Conservation (phyloP, 2,797 vertebrate genomes). For the Tokudaia muenninki region DNA sequence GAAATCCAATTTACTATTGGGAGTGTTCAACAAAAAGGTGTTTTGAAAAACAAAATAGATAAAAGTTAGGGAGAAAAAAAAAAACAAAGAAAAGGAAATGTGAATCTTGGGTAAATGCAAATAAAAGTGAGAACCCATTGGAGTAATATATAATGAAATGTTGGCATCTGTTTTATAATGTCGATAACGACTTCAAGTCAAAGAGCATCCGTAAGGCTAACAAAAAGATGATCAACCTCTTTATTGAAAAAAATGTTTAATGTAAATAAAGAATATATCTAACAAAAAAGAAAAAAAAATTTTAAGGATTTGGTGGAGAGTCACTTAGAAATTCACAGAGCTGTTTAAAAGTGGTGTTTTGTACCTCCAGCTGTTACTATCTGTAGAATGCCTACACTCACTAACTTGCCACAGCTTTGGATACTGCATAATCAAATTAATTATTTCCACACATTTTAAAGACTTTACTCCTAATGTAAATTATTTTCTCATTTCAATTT, state of each 20-base stretch:
- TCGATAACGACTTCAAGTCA: background rate
- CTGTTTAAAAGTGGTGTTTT: constrained; percentile 2
- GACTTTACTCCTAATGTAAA: background rate
- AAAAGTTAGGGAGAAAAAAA: background rate
- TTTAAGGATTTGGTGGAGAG: background rate
- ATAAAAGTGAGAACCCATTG: background rate
- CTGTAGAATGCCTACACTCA: background rate
- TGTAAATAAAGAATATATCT: too few relatives aligned
- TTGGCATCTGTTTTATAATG: background rate
- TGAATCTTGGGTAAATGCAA: constrained; percentile 16
- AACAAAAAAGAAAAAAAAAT: background rate
- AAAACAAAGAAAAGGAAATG: background rate
- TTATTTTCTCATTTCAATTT: background rate
- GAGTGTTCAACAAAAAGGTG: background rate
- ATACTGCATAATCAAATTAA: background rate
- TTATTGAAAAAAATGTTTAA: constrained; percentile 12
- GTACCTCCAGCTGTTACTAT: background rate
- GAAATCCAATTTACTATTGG: background rate
- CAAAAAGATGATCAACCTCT: background rate
- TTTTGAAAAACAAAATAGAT: constrained; percentile 29
- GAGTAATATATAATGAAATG: background rate
- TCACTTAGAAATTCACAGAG: background rate
- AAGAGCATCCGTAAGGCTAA: constrained; percentile 1
- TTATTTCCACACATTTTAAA: background rate
- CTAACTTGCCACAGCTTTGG: background rate